Evolutionary conservation across 2,797 vertebrate species (phyloP), one percentile per base, ranked within the genome.

Genomic region (Acanthurus lineatus): DNA sequence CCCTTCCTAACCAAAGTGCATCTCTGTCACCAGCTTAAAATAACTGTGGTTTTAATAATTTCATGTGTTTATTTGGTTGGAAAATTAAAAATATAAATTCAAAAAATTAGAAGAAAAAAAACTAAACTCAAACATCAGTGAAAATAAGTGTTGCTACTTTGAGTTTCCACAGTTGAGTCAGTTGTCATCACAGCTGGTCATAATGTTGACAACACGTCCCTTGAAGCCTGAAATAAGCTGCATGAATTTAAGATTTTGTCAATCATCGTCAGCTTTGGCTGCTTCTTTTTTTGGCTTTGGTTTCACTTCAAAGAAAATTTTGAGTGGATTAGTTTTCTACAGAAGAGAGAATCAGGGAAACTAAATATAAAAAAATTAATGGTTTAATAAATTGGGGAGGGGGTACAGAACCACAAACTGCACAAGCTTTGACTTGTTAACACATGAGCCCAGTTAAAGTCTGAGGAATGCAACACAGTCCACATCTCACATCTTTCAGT

Each of bases 291-390:
- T 56, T 53, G 32, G 73, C 73, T 67, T 80, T 64, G 32, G 60
- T 77, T 61, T 5, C 8, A 68, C 57, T 79, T 89, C 65, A 69
- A 77, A 76, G 32, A 53, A 57, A 32, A 60, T 66, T 81, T 76
- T 10, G 67, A 57, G 40, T 16, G 63, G 63, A 81, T 87, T 82
- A 61, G 51, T 11, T 70, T 28, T 16, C 19, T 49, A 44, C 28
- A 84, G 56, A 66, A 69, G 68, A 81, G n/a, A 28, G 66, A 77
- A 76, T 57, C 57, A 68, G 9, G 6, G 79, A 78, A 74, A 77
- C 6, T 28, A 59, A 35, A 16, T 60, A 49, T 52, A 25, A 76
- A 70, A 38, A 57, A 77, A 45, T 9, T 35, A 25, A 42, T 19
- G 57, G 17, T 75, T 72, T 51, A 48, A 35, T 38, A 20, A 77